Percentiles rank a stretch among this genome's conserved stretches.
Evolutionary conservation across 2,888 invertebrate genomes (phyloP).

Genomic region (Andrena bicolor): DNA sequence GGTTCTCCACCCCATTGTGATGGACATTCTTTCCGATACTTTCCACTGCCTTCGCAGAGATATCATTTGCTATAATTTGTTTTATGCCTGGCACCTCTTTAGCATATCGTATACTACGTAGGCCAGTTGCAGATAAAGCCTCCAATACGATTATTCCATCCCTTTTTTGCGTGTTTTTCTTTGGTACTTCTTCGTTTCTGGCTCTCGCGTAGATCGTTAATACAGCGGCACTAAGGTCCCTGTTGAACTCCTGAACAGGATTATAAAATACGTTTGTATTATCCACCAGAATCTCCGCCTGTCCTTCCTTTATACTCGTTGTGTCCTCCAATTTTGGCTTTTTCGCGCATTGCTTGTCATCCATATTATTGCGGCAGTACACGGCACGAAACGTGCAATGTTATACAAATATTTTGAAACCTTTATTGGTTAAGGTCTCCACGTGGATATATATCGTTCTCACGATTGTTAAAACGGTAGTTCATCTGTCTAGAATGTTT

Average conservation of each 20-base stretch:
- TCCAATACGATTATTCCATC: conserved; percentile 92
- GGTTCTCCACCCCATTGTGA: conserved; percentile 90
- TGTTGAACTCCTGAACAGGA: conserved; percentile 99
- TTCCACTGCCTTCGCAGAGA: conserved; percentile 93
- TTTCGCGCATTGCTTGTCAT: conserved; percentile 49
- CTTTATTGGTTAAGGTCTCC: too few relatives aligned
- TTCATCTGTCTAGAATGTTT: too few relatives aligned
- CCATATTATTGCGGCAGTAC: conserved; percentile 43
- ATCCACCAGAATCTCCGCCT: conserved; percentile 90
- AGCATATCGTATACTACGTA: conserved; percentile 98
- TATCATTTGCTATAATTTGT: conserved; percentile 96
- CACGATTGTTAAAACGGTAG: too few relatives aligned
- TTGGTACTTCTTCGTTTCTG: conserved; percentile 82
- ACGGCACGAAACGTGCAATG: too few relatives aligned
- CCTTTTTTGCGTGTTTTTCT: neutral
- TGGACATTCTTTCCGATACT: conserved; percentile 93
- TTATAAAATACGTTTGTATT: conserved; percentile 97
- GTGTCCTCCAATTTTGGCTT: conserved; percentile 52
- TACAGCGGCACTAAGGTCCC: conserved; percentile 95
- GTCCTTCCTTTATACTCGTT: conserved; percentile 89
- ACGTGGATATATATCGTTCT: too few relatives aligned
- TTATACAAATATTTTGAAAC: too few relatives aligned
- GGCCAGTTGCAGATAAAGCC: conserved; percentile 97
- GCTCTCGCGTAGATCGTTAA: conserved; percentile 88
- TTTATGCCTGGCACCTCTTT: conserved; percentile 95